A percentile compares a stretch with the other conserved stretches of the same genome.
Conservation (phyloP, 1,140 invertebrate species). For the Lordiphosa stackelbergi region DNA sequence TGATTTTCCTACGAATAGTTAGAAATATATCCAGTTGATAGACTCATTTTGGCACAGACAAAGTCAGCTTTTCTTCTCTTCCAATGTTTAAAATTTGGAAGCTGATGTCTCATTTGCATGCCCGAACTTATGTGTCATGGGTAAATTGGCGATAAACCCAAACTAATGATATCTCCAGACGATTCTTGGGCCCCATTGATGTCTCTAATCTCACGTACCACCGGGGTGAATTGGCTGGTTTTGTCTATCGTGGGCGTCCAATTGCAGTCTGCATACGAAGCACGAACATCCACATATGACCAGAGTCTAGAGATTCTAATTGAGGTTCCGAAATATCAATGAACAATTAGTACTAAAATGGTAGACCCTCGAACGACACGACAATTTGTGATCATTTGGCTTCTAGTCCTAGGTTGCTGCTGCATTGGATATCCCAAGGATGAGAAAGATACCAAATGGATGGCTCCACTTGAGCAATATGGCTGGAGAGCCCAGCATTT, state of each 20-base stretch:
- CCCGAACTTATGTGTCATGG: constrained; percentile 42
- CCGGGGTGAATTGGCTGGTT: background rate
- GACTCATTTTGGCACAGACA: no score
- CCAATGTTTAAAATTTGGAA: background rate
- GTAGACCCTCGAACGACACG: constrained; percentile 33
- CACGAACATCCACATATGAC: constrained; percentile 6
- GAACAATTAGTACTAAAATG: constrained; percentile 60
- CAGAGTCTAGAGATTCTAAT: constrained; percentile 34
- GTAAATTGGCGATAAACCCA: constrained; percentile 38
- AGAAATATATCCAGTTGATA: no score
- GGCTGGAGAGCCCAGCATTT: constrained; percentile 42
- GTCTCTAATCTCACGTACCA: constrained; percentile 60
- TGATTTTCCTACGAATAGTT: no score
- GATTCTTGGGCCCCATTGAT: constrained; percentile 39
- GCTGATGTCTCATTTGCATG: constrained; percentile 30
- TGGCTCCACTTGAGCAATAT: constrained; percentile 36
- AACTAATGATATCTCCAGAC: constrained; percentile 62
- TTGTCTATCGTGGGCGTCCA: constrained; percentile 30
- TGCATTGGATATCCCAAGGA: constrained; percentile 6
- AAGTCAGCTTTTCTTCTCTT: no score
- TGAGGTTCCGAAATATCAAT: constrained; percentile 34
- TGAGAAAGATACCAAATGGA: constrained; percentile 24
- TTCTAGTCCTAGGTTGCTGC: constrained; percentile 16
- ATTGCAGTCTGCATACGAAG: constrained; percentile 16
- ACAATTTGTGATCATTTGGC: constrained; percentile 22